phyloP scores from a whole-genome alignment of 2,888 invertebrate species.

The Carpatolechia fugitivella region DNA sequence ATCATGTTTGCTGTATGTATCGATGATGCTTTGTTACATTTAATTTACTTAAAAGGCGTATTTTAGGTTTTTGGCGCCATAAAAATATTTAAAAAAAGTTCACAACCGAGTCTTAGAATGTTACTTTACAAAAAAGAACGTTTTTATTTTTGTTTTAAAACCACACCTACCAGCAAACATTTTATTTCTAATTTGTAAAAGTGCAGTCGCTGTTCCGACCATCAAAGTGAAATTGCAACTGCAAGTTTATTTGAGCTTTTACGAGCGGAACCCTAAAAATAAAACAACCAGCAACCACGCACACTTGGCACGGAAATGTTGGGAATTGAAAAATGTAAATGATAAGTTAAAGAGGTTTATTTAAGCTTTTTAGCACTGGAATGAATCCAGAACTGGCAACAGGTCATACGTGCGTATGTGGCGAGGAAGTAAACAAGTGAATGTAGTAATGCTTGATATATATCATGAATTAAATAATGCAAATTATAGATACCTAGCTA shows the following conservation, averaged over 20 bases:
- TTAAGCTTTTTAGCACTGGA: constrained; percentile 68
- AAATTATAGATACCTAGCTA: too few species aligned
- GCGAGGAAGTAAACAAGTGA: not conserved
- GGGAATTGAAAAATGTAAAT: constrained; percentile 77
- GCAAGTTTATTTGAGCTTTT: constrained; percentile 6
- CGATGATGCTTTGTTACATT: too few species aligned
- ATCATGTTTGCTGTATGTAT: too few species aligned
- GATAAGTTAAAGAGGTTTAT: constrained; percentile 67
- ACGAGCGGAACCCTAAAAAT: constrained; percentile 8
- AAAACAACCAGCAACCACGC: constrained; percentile 30
- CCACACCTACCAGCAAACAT: not conserved
- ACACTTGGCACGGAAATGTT: constrained; percentile 60
- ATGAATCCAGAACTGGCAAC: constrained; percentile 66
- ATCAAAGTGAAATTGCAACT: constrained; percentile 4
- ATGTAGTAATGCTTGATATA: too few species aligned
- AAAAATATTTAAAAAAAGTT: too few species aligned
- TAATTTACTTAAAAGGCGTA: too few species aligned
- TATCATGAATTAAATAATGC: too few species aligned
- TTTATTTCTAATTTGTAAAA: constrained; percentile 3
- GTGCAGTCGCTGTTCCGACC: not conserved
- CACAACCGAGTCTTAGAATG: too few species aligned
- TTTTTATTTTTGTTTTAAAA: not conserved
- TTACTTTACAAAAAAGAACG: too few species aligned
- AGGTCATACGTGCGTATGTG: constrained; percentile 53
- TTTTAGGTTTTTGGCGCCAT: too few species aligned